Base-by-base conservation (phyloP, 2,888 invertebrate genomes). In the Catotricha subobsoleta region DNA sequence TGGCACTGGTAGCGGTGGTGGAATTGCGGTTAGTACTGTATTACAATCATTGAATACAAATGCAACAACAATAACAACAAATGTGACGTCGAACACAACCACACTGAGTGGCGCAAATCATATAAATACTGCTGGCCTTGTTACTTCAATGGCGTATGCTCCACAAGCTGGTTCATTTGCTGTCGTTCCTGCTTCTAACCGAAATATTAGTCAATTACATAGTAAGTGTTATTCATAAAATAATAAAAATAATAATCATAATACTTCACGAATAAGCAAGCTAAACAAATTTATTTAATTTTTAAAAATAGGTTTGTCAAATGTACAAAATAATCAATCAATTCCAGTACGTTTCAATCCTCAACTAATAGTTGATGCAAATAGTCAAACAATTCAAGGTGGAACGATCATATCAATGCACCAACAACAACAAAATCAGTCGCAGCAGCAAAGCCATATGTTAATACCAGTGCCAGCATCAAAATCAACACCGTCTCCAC, bases 81-180 rank as follows among this genome's bases (percentile, higher is more conserved):
- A 51, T 10, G 51, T 49, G 12, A 48, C 50, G 3, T 48, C 50
- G 1, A 46, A 48, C n/a, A 28, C 49, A 20, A 16, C 36, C 23
- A 36, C n/a, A n/a, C n/a, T 36, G 13, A 36, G n/a, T n/a, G n/a
- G n/a, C n/a, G 42, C 48, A 1, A 28, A 5, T 7, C 5, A 23
- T 9, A 23, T 23, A 23, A n/a, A n/a, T n/a, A n/a, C 44, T 10
- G 25, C 44, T 20, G 44, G 50, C 2, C 39, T 57, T 20, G 56
- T 59, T 0, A 55, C 59, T 1, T 57, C 61, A 12, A 46, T 58
- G 23, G 56, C 59, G 21, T 62, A 57, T 43, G 49, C 49, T 4
- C 51, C 51, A 5, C 53, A 55, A 38, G 54, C 59, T 13, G 57
- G 60, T 12, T 62, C 62, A 1, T 63, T 60, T 29, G 60, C 63